These are phyloP conservation scores for Phoxinus dragarum DNA, from an alignment of 2,797 vertebrate genomes.

Conservation along the genomic window DNA sequence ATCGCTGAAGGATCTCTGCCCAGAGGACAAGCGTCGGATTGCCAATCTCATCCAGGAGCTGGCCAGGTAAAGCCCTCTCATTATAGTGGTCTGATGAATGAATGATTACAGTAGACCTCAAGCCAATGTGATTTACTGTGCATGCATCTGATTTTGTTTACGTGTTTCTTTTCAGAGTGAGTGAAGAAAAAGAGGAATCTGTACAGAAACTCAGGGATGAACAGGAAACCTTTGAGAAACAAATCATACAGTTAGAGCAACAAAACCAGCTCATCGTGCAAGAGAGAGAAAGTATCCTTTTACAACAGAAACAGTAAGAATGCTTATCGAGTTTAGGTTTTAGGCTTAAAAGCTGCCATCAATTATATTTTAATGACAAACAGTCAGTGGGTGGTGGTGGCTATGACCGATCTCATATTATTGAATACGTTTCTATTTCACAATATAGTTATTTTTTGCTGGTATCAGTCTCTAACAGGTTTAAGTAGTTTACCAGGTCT, in stretches of 20 bases:
- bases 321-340: neutral
- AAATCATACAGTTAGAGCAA: conserved; percentile 91
- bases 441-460: neutral
- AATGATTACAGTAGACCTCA: conserved; percentile 2
- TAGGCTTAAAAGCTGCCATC: neutral
- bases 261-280: conserved; percentile 89
- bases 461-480: no score
- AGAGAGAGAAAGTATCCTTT: conserved; percentile 96
- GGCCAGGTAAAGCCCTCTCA: conserved; percentile 83
- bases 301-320: neutral
- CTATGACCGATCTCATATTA: neutral
- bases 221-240: conserved; percentile 91
- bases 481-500: no score
- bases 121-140: conserved; percentile 4
- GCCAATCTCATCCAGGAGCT: conserved; percentile 97
- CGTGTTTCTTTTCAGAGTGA: conserved; percentile 80
- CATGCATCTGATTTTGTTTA: neutral
- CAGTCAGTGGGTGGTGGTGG: neutral
- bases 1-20: conserved; percentile 94
- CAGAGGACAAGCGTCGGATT: conserved; percentile 96
- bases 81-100: conserved; percentile 17
- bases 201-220: conserved; percentile 88
- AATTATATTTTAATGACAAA: neutral
- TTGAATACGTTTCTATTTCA: neutral
- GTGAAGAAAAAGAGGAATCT: conserved; percentile 95